A percentile compares a stretch with the other conserved stretches of the same genome.
Conservation (phyloP, 2,888 invertebrate species). For the Andrena hattorfiana region DNA sequence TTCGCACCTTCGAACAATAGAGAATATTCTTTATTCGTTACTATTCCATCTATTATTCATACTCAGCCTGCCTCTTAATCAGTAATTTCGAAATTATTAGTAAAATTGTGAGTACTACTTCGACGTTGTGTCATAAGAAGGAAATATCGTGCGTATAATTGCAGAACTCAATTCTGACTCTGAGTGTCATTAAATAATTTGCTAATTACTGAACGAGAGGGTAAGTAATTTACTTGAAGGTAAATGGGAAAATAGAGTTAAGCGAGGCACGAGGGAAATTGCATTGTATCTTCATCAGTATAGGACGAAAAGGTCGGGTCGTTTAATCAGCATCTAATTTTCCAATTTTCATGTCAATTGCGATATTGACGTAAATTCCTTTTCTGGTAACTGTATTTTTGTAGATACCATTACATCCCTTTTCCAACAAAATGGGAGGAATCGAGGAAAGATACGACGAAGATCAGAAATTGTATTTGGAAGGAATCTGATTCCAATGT, state of each 20-base stretch:
- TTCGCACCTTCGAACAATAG: too few relatives aligned
- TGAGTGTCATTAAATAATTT: neutral
- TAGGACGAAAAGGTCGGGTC: neutral
- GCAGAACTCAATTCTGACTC: neutral
- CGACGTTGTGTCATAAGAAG: too few relatives aligned
- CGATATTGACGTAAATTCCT: neutral
- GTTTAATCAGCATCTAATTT: neutral
- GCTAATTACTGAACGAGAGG: neutral
- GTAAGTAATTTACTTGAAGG: neutral
- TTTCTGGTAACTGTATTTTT: too few relatives aligned
- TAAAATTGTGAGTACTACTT: too few relatives aligned
- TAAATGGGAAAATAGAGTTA: neutral
- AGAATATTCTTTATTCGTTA: too few relatives aligned
- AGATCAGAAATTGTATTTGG: too few relatives aligned
- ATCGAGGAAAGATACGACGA: too few relatives aligned
- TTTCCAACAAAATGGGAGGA: too few relatives aligned
- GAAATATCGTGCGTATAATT: neutral
- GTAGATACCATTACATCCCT: too few relatives aligned
- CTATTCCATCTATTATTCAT: neutral
- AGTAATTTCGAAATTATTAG: neutral
- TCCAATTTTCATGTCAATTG: conserved; percentile 13
- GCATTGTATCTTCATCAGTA: neutral
- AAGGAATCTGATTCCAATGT: too few relatives aligned
- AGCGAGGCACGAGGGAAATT: neutral
- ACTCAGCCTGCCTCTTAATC: neutral